These are phyloP conservation scores for Helicoverpa zea DNA, from an alignment of 1,140 invertebrate species.

Conservation along the genomic window DNA sequence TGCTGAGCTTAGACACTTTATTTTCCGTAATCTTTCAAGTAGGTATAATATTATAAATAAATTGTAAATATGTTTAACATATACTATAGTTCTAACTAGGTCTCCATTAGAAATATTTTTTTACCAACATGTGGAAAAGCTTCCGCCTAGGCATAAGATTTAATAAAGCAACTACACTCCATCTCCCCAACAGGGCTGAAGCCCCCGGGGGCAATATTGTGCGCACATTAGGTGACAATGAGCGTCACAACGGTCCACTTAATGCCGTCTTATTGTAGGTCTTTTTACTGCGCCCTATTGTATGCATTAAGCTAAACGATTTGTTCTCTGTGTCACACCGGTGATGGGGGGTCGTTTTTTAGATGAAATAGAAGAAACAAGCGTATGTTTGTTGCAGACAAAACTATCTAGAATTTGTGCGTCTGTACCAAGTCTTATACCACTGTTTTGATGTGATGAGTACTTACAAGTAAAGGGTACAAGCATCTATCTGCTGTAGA, in stretches of 20 bases:
- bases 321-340: slow-evolving; percentile 3
- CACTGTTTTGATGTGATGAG: too few relatives aligned
- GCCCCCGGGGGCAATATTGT: slow-evolving; percentile 17
- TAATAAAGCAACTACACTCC: slow-evolving; percentile 1
- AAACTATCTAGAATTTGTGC: background rate
- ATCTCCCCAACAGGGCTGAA: background rate
- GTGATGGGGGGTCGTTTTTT: background rate
- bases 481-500: too few relatives aligned
- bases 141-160: background rate
- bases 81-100: too few relatives aligned
- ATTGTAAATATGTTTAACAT: too few relatives aligned
- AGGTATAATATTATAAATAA: too few relatives aligned
- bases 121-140: too few relatives aligned
- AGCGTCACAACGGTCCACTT: slow-evolving; percentile 18
- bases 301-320: slow-evolving; percentile 14
- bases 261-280: slow-evolving; percentile 33
- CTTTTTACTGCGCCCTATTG: slow-evolving; percentile 29
- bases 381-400: background rate
- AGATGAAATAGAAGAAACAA: background rate
- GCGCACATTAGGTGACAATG: slow-evolving; percentile 46
- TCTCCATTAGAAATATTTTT: background rate
- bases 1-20: too few relatives aligned
- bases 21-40: too few relatives aligned
- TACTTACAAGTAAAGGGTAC: too few relatives aligned
- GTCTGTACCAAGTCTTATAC: too few relatives aligned